Conservation (phyloP, 2,888 invertebrate species). For the Agrotis puta region DNA sequence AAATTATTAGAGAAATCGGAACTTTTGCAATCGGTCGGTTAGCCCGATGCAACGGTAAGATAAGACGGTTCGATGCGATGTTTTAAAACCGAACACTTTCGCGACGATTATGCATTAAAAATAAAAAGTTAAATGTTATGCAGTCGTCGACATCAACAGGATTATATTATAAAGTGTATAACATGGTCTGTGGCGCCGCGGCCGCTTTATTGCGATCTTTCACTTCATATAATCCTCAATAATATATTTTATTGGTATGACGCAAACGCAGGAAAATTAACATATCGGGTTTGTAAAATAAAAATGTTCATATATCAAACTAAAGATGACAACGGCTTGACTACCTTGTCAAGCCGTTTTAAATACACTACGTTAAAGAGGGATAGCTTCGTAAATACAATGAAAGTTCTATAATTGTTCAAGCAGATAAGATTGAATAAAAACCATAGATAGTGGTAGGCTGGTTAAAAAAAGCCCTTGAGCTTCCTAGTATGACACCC, state of each 20-base stretch:
- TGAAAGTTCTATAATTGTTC: not conserved
- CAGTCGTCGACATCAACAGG: conserved; percentile 20
- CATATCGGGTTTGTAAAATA: conserved; percentile 3
- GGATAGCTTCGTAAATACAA: not conserved
- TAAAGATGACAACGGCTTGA: no score
- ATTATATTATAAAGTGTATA: conserved; percentile 24
- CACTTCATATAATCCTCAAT: conserved; percentile 36
- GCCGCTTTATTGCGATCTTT: conserved; percentile 49
- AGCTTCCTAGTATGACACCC: no score
- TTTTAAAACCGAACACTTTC: conserved; percentile 57
- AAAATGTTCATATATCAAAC: not conserved
- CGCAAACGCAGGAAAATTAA: conserved; percentile 25
- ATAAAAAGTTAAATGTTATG: conserved; percentile 44
- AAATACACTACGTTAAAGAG: not conserved
- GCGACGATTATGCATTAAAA: conserved; percentile 50
- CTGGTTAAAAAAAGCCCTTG: no score
- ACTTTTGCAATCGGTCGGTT: conserved; percentile 19
- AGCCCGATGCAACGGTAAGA: conserved; percentile 25
- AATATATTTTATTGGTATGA: conserved; percentile 29
- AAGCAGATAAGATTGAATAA: not conserved
- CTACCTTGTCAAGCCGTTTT: not conserved
- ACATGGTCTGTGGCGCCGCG: conserved; percentile 39
- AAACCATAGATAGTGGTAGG: no score
- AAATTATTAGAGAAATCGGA: not conserved
- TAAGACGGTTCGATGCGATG: conserved; percentile 29